Conservation (phyloP, 1,140 invertebrate genomes). For the Neodiprion lecontei region DNA sequence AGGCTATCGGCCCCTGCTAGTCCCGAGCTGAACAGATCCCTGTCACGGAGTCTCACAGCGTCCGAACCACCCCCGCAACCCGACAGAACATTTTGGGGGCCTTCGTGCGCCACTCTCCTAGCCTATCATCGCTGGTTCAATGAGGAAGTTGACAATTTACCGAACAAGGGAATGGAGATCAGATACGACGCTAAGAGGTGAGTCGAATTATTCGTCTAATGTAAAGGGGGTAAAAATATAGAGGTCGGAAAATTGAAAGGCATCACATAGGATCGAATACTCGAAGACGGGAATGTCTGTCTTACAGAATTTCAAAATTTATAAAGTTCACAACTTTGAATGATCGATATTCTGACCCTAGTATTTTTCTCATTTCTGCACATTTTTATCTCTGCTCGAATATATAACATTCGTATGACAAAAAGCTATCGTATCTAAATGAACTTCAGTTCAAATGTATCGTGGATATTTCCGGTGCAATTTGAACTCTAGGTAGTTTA, state of each 20-base stretch:
- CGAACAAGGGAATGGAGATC: slow-evolving; percentile 39
- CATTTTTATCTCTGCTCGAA: too few relatives aligned
- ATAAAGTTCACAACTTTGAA: too few relatives aligned
- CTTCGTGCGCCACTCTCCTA: slow-evolving; percentile 52
- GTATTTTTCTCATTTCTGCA: too few relatives aligned
- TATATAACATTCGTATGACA: too few relatives aligned
- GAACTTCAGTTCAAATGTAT: too few relatives aligned
- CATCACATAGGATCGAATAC: neutral
- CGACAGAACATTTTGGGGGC: slow-evolving; percentile 56
- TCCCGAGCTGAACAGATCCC: slow-evolving; percentile 56
- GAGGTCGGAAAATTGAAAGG: slow-evolving; percentile 15
- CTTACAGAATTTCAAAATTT: neutral
- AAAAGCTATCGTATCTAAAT: too few relatives aligned
- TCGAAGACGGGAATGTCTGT: slow-evolving; percentile 1
- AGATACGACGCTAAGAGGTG: slow-evolving; percentile 57
- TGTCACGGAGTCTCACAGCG: slow-evolving; percentile 42
- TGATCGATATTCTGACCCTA: too few relatives aligned
- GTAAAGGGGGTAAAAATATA: neutral
- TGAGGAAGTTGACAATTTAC: slow-evolving; percentile 44
- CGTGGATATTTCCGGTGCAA: too few relatives aligned
- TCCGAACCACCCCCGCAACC: slow-evolving; percentile 35
- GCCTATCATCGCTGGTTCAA: slow-evolving; percentile 60
- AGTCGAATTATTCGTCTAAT: neutral
- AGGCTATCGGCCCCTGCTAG: slow-evolving; percentile 55
- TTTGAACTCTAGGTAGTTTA: too few relatives aligned